Evolutionary conservation across 2,113 vertebrate species (phyloP).

Genomic region (Hypomesus transpacificus): DNA sequence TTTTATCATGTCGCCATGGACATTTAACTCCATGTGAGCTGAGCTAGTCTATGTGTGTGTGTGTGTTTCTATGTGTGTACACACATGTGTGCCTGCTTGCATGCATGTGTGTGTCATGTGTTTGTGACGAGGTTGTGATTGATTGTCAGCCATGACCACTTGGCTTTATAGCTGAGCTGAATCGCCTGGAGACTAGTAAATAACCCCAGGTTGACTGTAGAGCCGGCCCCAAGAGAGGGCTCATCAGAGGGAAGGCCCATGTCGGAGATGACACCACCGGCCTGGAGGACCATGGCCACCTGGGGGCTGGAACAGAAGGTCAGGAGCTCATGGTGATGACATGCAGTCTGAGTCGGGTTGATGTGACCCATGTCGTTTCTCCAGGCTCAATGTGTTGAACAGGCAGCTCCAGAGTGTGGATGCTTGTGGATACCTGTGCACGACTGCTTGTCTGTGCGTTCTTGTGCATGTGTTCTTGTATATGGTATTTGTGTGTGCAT

Average conservation of each 20-base stretch:
- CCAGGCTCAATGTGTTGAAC: no score
- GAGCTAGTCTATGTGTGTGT: constrained; percentile 1
- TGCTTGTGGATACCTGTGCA: neutral
- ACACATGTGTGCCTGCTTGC: no score
- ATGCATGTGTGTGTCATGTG: constrained; percentile 4
- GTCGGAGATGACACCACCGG: neutral
- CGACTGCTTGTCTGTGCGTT: neutral
- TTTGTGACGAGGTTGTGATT: constrained; percentile 26
- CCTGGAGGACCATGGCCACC: neutral
- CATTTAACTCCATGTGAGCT: constrained; percentile 9
- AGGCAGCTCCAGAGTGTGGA: neutral
- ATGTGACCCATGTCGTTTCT: neutral
- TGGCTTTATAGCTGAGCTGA: constrained; percentile 25
- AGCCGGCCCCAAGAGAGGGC: constrained; percentile 8
- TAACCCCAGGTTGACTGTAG: constrained; percentile 26
- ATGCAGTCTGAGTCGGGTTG: neutral
- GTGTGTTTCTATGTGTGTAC: neutral
- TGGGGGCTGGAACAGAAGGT: constrained; percentile 12
- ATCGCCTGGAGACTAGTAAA: constrained; percentile 22
- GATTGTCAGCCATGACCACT: constrained; percentile 12
- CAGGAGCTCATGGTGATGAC: constrained; percentile 18
- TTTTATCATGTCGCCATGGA: constrained; percentile 35
- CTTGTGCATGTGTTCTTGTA: neutral
- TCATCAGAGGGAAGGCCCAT: constrained; percentile 15
- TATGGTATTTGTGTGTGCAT: neutral